Conservation (phyloP, 2,113 vertebrate species). For the Urocitellus parryii region DNA sequence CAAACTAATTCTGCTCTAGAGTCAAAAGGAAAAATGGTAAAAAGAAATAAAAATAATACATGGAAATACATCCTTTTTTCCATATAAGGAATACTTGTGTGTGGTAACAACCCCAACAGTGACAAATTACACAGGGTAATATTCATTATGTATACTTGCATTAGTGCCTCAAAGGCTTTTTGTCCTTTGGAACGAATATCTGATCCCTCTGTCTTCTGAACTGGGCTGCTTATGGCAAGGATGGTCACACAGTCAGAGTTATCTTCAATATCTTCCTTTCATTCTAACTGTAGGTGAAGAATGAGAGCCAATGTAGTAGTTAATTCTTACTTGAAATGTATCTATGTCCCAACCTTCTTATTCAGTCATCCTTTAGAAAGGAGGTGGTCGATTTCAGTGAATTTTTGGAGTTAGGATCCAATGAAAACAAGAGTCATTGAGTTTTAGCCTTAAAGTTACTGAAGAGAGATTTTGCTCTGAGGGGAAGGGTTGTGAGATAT, state of each 20-base stretch:
- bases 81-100: not conserved
- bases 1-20: conserved; percentile 44
- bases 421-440: not conserved
- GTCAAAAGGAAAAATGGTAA: conserved; percentile 42
- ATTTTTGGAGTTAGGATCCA: conserved; percentile 43
- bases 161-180: conserved; percentile 14
- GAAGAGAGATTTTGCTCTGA: not conserved
- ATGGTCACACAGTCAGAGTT: not conserved
- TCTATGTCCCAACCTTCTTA: not conserved
- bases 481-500: not conserved
- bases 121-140: not conserved
- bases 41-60: not conserved
- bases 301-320: not conserved
- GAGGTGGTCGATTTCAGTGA: not conserved
- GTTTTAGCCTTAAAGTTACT: not conserved
- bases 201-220: conserved; percentile 19
- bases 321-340: not conserved
- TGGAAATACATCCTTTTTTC: not conserved
- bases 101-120: not conserved
- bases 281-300: not conserved
- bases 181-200: not conserved
- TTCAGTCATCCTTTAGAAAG: conserved; percentile 46
- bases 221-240: not conserved
- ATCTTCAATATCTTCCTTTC: not conserved
- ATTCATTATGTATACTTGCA: not conserved